These are phyloP conservation scores for Lepilemur septentrionalis DNA, from an alignment of 2,797 vertebrate species.

Conservation along the genomic window DNA sequence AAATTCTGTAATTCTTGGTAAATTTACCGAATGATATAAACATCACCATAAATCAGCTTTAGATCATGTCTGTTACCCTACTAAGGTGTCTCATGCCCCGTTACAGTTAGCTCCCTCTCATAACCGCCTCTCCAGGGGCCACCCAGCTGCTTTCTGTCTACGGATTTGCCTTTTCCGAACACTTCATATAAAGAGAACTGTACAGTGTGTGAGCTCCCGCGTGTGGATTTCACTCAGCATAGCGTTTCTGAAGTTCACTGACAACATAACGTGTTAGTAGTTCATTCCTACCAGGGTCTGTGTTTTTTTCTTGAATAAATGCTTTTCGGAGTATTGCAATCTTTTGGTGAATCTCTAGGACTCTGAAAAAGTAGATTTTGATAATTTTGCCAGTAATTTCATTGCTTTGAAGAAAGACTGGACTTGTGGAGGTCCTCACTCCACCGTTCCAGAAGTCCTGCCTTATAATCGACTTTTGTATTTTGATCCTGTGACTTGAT, in stretches of 20 bases:
- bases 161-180: neutral
- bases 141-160: neutral
- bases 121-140: neutral
- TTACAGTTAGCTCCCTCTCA: too few relatives aligned
- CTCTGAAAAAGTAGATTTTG: neutral
- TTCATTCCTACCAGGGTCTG: neutral
- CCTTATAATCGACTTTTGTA: neutral
- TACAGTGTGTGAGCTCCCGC: accelerated
- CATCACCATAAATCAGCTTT: neutral
- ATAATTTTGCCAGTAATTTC: neutral
- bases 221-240: neutral
- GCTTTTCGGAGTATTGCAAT: neutral
- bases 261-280: neutral
- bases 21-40: neutral
- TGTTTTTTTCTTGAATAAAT: neutral
- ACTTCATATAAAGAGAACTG: too few relatives aligned
- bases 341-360: neutral
- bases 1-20: neutral
- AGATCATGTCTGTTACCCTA: neutral
- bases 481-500: neutral
- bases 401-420: neutral
- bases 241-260: neutral
- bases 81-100: too few relatives aligned
- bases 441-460: neutral
- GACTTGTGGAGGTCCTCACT: neutral